Conservation (phyloP, 2,797 vertebrate species). For the Protosalanx chinensis region DNA sequence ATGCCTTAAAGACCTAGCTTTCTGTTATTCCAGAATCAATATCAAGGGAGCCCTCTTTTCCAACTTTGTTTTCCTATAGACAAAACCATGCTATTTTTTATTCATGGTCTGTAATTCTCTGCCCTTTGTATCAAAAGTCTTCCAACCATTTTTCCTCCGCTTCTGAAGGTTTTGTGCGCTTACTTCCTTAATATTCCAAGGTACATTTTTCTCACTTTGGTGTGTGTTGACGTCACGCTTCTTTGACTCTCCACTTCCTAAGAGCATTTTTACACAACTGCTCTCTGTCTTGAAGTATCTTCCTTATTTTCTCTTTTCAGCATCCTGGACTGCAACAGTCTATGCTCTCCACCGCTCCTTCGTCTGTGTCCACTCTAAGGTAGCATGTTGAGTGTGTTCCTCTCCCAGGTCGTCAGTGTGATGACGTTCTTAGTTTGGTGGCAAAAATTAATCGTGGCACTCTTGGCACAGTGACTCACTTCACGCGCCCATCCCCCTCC, state of each 20-base stretch:
- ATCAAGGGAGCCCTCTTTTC: neutral
- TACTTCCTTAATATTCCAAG: too few species aligned
- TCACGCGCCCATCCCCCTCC: neutral
- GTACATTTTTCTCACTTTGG: neutral
- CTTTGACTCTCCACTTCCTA: neutral
- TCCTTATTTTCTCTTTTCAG: neutral
- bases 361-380: neutral
- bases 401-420: neutral
- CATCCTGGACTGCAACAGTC: too few species aligned
- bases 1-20: neutral
- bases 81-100: neutral
- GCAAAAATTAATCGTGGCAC: constrained; percentile 11
- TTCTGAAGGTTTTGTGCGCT: too few species aligned
- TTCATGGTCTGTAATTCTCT: too few species aligned
- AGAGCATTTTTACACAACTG: neutral
- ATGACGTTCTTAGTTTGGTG: neutral
- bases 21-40: neutral
- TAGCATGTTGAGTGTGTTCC: neutral
- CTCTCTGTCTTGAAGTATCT: neutral
- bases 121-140: too few species aligned
- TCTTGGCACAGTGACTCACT: constrained; percentile 11
- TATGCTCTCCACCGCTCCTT: neutral
- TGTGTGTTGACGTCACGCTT: too few species aligned
- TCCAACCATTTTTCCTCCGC: too few species aligned
- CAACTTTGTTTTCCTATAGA: neutral